Evolutionary conservation across 2,888 invertebrate genomes (phyloP), one percentile per base, ranked within the genome.

Genomic region (Thera obeliscata): DNA sequence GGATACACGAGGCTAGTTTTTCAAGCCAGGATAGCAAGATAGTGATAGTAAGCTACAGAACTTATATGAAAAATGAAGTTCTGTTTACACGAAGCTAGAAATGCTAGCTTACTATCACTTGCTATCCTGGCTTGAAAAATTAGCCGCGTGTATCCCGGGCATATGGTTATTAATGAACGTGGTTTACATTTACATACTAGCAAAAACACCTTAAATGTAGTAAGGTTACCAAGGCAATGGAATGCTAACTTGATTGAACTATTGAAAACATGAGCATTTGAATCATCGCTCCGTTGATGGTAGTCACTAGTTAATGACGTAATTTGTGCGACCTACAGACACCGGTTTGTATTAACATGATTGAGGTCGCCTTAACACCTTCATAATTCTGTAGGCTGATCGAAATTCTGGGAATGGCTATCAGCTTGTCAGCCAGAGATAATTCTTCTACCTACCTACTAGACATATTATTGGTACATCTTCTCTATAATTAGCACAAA

Each of bases 271-370:
- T 67, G 59, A 71, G 60, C 64, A 63, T 78, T 86, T 89, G 89
- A 87, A 82, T 89, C 86, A 88, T 85, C 82, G 66, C 71, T 67
- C 76, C 74, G 80, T 75, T 76, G 71, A 68, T 77, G 70, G 74
- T 75, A 76, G 70, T 70, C 75, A 75, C 74, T 78, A 22, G 22
- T 22, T 22, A 76, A 86, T 91, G 91, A 91, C 89, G 91, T 88
- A 89, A 91, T 85, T 70, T 74, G 73, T 74, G 72, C 82, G 87
- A 85, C 87, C 86, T 88, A 88, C 84, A 87, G 83, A 83, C 76
- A 85, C 87, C 81, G 83, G 87, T 87, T 83, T 81, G 46, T 61
- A 73, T 73, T 74, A 69, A 66, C 64, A 70, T 68, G 46, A 71
- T 66, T 69, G 73, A 74, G 76, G 77, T 77, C 74, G 56, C 69